Conservation (phyloP, 2,113 vertebrate species). For the Mustela nigripes region DNA sequence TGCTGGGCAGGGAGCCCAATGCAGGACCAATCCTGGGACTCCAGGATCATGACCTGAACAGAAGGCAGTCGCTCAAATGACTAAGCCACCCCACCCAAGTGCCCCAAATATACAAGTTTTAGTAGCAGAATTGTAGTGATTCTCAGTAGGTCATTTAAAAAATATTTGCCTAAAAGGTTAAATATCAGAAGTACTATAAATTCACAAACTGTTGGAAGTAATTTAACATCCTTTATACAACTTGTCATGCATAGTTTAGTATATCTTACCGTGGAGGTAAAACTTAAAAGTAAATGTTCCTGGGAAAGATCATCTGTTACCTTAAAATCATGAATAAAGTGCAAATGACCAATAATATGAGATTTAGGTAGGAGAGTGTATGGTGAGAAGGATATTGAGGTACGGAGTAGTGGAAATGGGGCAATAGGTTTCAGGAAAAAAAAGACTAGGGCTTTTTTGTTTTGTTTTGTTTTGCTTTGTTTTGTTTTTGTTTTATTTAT, state of each 20-base stretch:
- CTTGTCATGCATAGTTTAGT: conserved; percentile 15
- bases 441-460: too few relatives aligned
- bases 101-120: neutral
- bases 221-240: neutral
- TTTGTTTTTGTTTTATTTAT: too few relatives aligned
- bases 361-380: neutral
- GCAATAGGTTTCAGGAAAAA: conserved; percentile 17
- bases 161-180: neutral
- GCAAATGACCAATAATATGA: neutral
- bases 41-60: too few relatives aligned
- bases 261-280: neutral
- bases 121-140: conserved; percentile 6
- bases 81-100: too few relatives aligned
- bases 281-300: conserved; percentile 49
- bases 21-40: too few relatives aligned
- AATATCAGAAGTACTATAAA: conserved; percentile 34
- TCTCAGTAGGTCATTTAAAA: conserved; percentile 29
- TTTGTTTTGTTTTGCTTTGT: too few relatives aligned
- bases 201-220: conserved; percentile 24
- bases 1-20: too few relatives aligned
- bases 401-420: neutral
- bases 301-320: neutral
- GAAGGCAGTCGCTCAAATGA: too few relatives aligned
- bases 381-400: neutral
- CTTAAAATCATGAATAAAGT: conserved; percentile 34